Percentiles rank a stretch among this genome's conserved stretches.
Conservation (phyloP, 2,113 vertebrate species). For the Bubo bubo region DNA sequence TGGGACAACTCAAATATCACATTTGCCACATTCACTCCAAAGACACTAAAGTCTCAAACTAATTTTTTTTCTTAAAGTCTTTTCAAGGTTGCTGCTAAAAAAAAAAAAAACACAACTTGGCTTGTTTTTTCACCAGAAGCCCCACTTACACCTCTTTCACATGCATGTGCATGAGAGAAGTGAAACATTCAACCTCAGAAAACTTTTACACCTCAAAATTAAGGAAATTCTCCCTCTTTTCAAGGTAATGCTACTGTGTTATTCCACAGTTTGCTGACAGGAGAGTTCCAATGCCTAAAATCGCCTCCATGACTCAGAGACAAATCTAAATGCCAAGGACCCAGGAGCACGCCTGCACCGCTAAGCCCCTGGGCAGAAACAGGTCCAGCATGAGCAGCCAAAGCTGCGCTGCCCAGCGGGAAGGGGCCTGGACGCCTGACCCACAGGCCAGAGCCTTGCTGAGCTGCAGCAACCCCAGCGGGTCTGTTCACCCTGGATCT, state of each 20-base stretch:
- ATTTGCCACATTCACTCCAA: neutral
- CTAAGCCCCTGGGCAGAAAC: neutral
- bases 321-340: neutral
- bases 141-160: neutral
- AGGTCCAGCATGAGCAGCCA: neutral
- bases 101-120: neutral
- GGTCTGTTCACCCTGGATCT: neutral
- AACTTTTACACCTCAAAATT: neutral
- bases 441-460: neutral
- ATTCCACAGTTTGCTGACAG: neutral
- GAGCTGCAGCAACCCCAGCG: neutral
- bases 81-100: neutral
- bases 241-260: neutral
- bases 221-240: neutral
- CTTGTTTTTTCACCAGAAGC: neutral
- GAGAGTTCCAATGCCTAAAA: neutral
- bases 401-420: neutral
- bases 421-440: neutral
- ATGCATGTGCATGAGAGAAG: fast-evolving
- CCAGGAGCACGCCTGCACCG: too few species aligned
- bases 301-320: neutral
- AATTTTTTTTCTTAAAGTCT: neutral
- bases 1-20: neutral
- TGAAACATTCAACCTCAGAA: neutral
- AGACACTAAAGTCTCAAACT: neutral